Percentiles rank a stretch among this genome's conserved stretches.
Evolutionary conservation across 2,113 vertebrate species (phyloP).

Genomic region (Pungitius pungitius): DNA sequence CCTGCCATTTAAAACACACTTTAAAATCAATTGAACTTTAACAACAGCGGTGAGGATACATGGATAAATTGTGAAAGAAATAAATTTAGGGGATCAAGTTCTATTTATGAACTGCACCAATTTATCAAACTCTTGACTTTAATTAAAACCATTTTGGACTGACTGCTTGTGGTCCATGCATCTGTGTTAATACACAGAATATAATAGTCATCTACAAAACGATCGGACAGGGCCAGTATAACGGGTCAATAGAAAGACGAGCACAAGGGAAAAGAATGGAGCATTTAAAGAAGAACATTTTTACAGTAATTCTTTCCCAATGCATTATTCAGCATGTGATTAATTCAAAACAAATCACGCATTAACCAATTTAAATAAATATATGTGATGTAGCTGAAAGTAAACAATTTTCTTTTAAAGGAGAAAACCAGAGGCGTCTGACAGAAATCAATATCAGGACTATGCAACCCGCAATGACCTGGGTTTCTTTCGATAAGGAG

Average conservation of each 20-base stretch:
- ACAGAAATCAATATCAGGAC: neutral
- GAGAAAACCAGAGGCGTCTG: neutral
- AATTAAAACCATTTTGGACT: neutral
- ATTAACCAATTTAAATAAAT: neutral
- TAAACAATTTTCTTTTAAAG: neutral
- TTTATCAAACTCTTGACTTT: neutral
- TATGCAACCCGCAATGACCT: neutral
- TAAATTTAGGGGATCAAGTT: neutral
- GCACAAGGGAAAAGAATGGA: neutral
- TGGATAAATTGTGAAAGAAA: conserved; percentile 3
- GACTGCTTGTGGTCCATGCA: neutral
- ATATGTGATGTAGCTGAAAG: neutral
- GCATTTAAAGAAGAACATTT: neutral
- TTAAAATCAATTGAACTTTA: conserved; percentile 42
- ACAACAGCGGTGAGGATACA: conserved; percentile 16
- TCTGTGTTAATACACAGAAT: neutral
- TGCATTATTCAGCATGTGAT: neutral
- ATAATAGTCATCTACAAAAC: neutral
- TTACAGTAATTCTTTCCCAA: neutral
- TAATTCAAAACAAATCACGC: neutral
- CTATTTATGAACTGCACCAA: neutral
- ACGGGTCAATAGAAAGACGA: neutral
- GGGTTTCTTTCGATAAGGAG: neutral
- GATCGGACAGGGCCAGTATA: neutral
- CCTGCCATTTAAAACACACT: conserved; percentile 50